Conservation (phyloP, 2,113 vertebrate species). For the Plotosus lineatus region DNA sequence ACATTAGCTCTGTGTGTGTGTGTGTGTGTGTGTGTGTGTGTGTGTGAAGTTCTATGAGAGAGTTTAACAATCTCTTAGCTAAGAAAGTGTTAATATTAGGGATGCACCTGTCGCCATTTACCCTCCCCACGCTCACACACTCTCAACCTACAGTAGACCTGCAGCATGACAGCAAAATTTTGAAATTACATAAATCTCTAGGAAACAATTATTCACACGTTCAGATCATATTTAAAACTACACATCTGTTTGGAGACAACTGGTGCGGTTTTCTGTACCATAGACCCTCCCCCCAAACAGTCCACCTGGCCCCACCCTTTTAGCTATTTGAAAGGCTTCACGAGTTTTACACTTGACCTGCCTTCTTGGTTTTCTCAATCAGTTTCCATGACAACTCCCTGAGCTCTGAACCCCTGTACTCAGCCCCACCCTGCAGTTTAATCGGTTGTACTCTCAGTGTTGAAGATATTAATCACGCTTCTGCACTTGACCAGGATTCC, state of each 20-base stretch:
- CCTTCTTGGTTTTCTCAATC: not conserved
- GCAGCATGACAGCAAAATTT: not conserved
- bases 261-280: not conserved
- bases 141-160: not conserved
- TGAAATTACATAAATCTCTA: not conserved
- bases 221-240: not conserved
- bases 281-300: not conserved
- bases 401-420: not conserved
- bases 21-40: slow-evolving; percentile 64
- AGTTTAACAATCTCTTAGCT: not conserved
- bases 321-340: not conserved
- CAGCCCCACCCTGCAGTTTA: too few relatives aligned
- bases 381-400: not conserved
- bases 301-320: not conserved
- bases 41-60: slow-evolving; percentile 51
- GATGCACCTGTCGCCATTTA: slow-evolving; percentile 8
- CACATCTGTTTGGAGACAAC: not conserved
- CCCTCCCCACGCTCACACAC: too few relatives aligned
- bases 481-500: too few relatives aligned
- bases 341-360: not conserved
- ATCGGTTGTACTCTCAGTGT: too few relatives aligned
- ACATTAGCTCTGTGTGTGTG: slow-evolving; percentile 38
- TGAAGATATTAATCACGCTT: too few relatives aligned
- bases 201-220: not conserved
- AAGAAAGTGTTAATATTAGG: not conserved